Evolutionary conservation across 2,888 invertebrate species (phyloP).

Genomic region (Oscheius sp.): DNA sequence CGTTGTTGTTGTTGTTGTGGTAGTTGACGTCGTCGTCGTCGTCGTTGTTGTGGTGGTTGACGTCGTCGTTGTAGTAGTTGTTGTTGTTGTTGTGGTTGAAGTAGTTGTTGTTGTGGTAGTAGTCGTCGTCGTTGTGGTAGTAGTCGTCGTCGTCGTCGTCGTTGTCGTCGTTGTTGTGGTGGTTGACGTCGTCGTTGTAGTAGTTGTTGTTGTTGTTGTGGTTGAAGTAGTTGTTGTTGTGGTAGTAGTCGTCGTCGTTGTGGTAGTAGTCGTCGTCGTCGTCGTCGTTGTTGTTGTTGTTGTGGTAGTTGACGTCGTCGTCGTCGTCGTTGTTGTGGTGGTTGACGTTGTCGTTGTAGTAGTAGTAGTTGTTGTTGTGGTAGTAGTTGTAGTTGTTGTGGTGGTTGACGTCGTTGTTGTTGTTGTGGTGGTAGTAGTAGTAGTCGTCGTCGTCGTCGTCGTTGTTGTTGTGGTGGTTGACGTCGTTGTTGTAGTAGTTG

Average conservation of each 20-base stretch:
- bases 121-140: neutral
- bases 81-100: neutral
- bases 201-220: neutral
- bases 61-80: neutral
- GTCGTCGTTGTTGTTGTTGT: neutral
- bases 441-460: neutral
- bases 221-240: neutral
- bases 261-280: neutral
- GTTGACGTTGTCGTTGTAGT: neutral
- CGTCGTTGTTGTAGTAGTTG: neutral
- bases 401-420: neutral
- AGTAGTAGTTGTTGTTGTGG: neutral
- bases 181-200: neutral
- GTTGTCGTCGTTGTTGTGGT: neutral
- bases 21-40: neutral
- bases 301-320: neutral
- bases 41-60: neutral
- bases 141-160: neutral
- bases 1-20: neutral
- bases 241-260: neutral
- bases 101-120: neutral
- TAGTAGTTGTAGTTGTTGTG: neutral
- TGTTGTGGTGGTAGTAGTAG: neutral
- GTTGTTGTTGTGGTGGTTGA: neutral
- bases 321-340: neutral